Base-by-base conservation (phyloP, 2,113 vertebrate genomes). In the Serinus canaria region DNA sequence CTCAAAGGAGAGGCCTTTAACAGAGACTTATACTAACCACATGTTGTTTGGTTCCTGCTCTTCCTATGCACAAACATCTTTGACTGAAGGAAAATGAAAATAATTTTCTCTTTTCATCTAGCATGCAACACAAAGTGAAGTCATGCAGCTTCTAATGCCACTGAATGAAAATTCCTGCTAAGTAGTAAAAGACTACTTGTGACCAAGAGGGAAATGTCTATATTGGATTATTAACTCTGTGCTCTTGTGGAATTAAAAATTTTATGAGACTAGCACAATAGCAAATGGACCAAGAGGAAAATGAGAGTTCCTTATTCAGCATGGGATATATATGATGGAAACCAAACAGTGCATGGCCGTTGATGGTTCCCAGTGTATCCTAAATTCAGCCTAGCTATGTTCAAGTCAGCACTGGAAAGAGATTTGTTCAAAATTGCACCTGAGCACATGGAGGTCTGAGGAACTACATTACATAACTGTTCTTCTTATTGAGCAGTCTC, bases 401-500 rank as follows among this genome's bases (percentile, higher is more conserved):
- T 84, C 56, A 41, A 28, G 41, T 56, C 70, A 79, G 82, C 58
- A 62, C 66, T 83, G 67, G 58, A 33, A 85, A 88, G 46, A 73
- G 12, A n/a, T 33, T 89, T 85, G 39, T 41, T 87, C 33, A 85
- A 56, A 87, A 72, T 33, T 50, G 49, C 58, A 64, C 11, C 52
- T 64, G n/a, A 27, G 58, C 62, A 41, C 28, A 41, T 50, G 53
- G 49, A 89, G 17, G 46, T 62, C 49, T 79, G 80, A 82, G 62
- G 47, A 73, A 31, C 19, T 8, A 11, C 37, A 15, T 93, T 44
- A 53, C 0, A 1, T 37, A 92, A 56, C 20, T n/a, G 20, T 37
- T 75, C 12, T 52, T 31, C 18, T 47, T 37, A 19, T 0, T 43
- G 58, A 37, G 43, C 0, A 0, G 46, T 77, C 72, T 78, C 43